These are phyloP conservation scores for Tortricodes alternella DNA, from an alignment of 2,888 invertebrate genomes.

Conservation along the genomic window DNA sequence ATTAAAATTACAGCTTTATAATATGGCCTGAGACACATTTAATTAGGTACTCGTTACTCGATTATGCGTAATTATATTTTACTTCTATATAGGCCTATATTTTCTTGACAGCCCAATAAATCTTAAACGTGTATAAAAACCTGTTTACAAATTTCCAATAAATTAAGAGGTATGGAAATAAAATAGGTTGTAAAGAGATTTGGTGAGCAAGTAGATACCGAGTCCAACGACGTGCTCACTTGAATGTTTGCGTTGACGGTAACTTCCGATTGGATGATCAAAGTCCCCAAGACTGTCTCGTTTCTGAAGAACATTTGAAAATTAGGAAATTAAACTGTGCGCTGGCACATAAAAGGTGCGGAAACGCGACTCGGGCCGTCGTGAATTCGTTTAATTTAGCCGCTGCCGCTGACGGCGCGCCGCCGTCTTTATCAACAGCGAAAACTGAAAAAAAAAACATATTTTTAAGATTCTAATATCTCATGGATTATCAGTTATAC, in stretches of 20 bases:
- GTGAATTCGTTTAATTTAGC: slow-evolving; percentile 38
- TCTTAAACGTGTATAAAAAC: slow-evolving; percentile 45
- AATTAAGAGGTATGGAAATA: slow-evolving; percentile 53
- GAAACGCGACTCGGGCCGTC: slow-evolving; percentile 49
- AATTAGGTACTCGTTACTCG: no score
- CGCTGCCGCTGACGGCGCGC: slow-evolving; percentile 43
- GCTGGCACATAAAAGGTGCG: slow-evolving; percentile 67
- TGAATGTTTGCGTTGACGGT: slow-evolving; percentile 62
- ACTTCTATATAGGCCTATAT: slow-evolving; percentile 48
- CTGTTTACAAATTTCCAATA: slow-evolving; percentile 69
- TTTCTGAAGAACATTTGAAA: slow-evolving; percentile 67
- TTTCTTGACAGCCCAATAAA: slow-evolving; percentile 31
- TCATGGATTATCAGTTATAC: no score
- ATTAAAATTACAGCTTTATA: no score
- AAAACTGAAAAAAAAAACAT: slow-evolving; percentile 12
- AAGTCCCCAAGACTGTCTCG: slow-evolving; percentile 66
- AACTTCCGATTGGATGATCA: slow-evolving; percentile 78
- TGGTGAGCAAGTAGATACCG: slow-evolving; percentile 10
- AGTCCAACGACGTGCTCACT: slow-evolving; percentile 39
- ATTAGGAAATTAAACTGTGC: slow-evolving; percentile 78
- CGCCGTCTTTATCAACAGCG: slow-evolving; percentile 10
- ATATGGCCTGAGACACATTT: background rate
- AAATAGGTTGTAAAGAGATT: slow-evolving; percentile 24
- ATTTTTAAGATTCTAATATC: slow-evolving; percentile 1
- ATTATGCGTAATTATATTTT: background rate